These are phyloP conservation scores for Drosophila arawakana DNA, from an alignment of 1,140 invertebrate genomes.

Conservation along the genomic window DNA sequence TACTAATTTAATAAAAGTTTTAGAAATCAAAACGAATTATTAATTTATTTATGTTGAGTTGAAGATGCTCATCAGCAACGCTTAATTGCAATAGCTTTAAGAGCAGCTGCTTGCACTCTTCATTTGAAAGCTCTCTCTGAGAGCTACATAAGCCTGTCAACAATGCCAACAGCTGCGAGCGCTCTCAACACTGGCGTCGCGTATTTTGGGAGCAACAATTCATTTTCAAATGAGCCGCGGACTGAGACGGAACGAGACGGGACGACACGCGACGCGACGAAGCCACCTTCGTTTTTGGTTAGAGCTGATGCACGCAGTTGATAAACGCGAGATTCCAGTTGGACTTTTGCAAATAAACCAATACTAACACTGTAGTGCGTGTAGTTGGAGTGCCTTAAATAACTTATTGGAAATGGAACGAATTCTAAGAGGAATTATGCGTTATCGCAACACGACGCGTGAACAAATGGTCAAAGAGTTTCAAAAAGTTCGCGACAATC, in stretches of 20 bases:
- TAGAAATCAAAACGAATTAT: not conserved
- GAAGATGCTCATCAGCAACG: not conserved
- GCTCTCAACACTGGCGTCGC: conserved; percentile 29
- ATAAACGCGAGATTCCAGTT: conserved; percentile 12
- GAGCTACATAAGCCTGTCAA: conserved; percentile 20
- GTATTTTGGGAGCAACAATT: conserved; percentile 76
- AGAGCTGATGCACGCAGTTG: conserved; percentile 39
- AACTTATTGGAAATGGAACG: conserved; percentile 88
- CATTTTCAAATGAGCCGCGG: conserved; percentile 58
- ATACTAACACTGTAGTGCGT: conserved; percentile 59
- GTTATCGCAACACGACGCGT: conserved; percentile 91
- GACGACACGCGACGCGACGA: not conserved
- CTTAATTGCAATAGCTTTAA: not conserved
- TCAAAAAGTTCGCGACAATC: conserved; percentile 93
- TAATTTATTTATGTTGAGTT: not conserved
- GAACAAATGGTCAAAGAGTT: conserved; percentile 96
- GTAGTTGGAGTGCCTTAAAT: conserved; percentile 50
- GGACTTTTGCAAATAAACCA: conserved; percentile 20
- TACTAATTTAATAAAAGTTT: not conserved
- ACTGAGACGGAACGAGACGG: conserved; percentile 9
- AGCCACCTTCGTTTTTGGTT: conserved; percentile 28
- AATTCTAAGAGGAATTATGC: conserved; percentile 94
- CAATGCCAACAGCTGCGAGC: conserved; percentile 23
- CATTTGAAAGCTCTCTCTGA: conserved; percentile 20
- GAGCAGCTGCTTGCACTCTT: not conserved